Evolutionary conservation across 2,113 vertebrate species (phyloP), one percentile per base, ranked within the genome.

Genomic region (Neodon shergylaensis): DNA sequence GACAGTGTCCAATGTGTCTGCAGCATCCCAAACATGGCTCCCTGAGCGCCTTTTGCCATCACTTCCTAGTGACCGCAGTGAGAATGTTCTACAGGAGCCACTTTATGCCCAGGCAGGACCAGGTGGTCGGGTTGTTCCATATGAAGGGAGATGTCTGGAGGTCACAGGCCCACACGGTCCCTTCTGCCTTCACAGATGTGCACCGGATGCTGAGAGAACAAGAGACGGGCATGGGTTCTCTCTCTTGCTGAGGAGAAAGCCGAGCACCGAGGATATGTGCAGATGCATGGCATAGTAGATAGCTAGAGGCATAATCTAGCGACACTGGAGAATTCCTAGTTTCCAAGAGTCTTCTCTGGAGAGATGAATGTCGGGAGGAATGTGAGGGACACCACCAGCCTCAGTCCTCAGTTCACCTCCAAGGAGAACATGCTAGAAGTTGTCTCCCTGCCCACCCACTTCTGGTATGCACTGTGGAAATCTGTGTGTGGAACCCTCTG

Each of bases 141-240:
- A 14, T 0, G 14, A 0, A 39, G 66, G n/a, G 12, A 17, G 33
- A 0, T 28, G 21, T 6, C 63, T 31, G 42, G 9, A 10, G 28
- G 47, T 70, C 68, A 5, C 68, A 36, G 68, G 33, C 36, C 68
- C 14, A 36, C 33, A 3, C 19, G 33, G 16, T n/a, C 33, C 68
- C 33, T n/a, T n/a, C n/a, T 70, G 68, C 26, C 49, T 2, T 16
- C 39, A 19, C 54, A 44, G 42, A 26, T 47, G 74, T 0, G 1
- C 0, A 26, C 44, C 1, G 0, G 73, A 26, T 24, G 42, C 10
- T 13, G 4, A 22, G 36, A 76, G 3, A 0, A 1, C 13, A 7
- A 8, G 82, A 21, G 3, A 22, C 17, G 52, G 28, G 39, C 22
- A 1, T 49, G 19, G 1, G 0, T 33, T 28, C 31, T 52, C 49